phyloP scores from a whole-genome alignment of 2,888 invertebrate species.

The Epirrhoe tristata region DNA sequence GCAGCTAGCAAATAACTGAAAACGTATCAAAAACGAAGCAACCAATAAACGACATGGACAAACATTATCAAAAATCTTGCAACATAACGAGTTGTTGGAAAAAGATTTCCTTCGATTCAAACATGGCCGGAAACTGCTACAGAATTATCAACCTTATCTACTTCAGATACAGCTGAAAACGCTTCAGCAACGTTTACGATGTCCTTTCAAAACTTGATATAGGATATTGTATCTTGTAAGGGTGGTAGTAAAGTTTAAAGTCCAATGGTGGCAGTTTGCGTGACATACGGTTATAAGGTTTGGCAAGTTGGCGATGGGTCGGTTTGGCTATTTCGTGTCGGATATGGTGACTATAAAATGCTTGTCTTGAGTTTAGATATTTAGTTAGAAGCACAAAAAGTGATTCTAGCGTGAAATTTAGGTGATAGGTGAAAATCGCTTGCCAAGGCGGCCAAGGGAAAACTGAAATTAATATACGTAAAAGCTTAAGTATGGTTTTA shows the following conservation, averaged over 20 bases:
- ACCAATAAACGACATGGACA: slow-evolving; percentile 17
- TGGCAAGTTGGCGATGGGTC: slow-evolving; percentile 33
- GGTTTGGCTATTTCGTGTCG: slow-evolving; percentile 19
- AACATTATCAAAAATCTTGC: slow-evolving; percentile 19
- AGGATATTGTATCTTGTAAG: background rate
- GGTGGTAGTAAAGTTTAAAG: slow-evolving; percentile 5
- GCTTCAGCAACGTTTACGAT: background rate
- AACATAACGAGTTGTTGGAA: slow-evolving; percentile 17
- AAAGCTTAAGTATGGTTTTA: too few relatives aligned
- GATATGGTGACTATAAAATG: slow-evolving; percentile 19
- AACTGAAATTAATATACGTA: too few relatives aligned
- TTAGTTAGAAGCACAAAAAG: background rate
- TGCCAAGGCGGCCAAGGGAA: too few relatives aligned
- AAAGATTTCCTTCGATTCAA: slow-evolving; percentile 16
- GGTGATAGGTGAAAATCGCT: too few relatives aligned
- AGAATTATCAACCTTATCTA: slow-evolving; percentile 5
- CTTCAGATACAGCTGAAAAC: background rate
- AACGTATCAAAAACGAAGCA: slow-evolving; percentile 11
- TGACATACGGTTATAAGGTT: slow-evolving; percentile 37
- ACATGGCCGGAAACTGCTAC: background rate
- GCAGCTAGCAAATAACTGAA: background rate
- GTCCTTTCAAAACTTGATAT: slow-evolving; percentile 5
- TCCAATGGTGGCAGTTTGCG: slow-evolving; percentile 13
- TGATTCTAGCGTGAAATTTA: too few relatives aligned
- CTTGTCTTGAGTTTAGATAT: slow-evolving; percentile 3